Conservation (phyloP, 2,113 vertebrate species). For the Oophaga pumilio region DNA sequence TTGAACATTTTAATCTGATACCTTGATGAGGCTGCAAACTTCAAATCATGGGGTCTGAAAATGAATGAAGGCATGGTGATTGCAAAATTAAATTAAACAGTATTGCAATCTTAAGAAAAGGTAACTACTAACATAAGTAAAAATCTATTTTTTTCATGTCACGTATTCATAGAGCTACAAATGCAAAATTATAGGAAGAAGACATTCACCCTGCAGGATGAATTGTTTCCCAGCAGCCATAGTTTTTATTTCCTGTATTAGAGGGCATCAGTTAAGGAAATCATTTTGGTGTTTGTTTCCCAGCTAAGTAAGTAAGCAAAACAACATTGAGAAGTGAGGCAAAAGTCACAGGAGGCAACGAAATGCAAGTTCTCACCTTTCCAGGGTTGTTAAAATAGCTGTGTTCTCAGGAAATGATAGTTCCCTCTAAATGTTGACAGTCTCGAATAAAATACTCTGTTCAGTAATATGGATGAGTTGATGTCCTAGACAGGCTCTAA, state of each 20-base stretch:
- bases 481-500: background rate
- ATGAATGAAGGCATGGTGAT: too few relatives aligned
- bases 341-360: constrained; percentile 9
- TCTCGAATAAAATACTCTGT: background rate
- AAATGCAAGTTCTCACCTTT: constrained; percentile 18
- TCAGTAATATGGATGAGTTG: background rate
- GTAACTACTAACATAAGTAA: too few relatives aligned
- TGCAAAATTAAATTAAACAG: too few relatives aligned
- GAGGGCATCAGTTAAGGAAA: background rate
- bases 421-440: background rate
- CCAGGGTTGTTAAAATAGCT: background rate
- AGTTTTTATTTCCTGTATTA: background rate
- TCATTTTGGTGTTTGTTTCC: constrained; percentile 25
- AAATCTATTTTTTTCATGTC: too few relatives aligned
- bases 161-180: background rate
- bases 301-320: constrained; percentile 13
- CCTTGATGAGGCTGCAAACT: too few relatives aligned
- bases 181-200: background rate
- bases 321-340: background rate
- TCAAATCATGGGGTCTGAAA: too few relatives aligned
- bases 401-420: background rate
- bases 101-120: too few relatives aligned
- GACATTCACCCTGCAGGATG: background rate
- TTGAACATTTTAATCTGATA: too few relatives aligned
- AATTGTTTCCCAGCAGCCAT: background rate